Percentiles rank a stretch among this genome's conserved stretches.
These are phyloP conservation scores for Adelosebastes latens DNA, from an alignment of 2,797 vertebrate species.

Conservation along the genomic window DNA sequence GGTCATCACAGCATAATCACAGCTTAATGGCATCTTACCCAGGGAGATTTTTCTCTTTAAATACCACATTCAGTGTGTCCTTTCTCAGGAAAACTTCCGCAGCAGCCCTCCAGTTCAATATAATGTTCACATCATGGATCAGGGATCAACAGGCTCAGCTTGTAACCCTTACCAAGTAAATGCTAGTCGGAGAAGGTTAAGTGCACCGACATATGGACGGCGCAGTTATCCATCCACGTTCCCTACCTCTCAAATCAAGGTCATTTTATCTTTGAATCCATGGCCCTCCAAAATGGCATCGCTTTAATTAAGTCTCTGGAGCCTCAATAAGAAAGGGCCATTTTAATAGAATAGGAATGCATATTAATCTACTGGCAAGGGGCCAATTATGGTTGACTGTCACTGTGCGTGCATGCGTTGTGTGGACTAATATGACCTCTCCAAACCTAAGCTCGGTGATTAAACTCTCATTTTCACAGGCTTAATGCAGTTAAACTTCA, in stretches of 20 bases:
- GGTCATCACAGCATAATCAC: neutral
- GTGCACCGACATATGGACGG: conserved; percentile 13
- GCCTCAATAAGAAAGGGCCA: conserved; percentile 54
- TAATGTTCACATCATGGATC: neutral
- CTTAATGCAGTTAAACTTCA: neutral
- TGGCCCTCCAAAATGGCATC: conserved; percentile 56
- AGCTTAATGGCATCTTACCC: neutral
- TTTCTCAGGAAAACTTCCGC: conserved; percentile 33
- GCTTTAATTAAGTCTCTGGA: conserved; percentile 76
- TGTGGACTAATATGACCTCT: conserved; percentile 48
- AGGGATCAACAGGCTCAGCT: conserved; percentile 2
- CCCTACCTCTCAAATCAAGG: conserved; percentile 51
- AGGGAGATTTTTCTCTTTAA: conserved; percentile 3
- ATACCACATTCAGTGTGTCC: conserved; percentile 16
- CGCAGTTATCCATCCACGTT: conserved; percentile 23
- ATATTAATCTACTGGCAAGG: conserved; percentile 70
- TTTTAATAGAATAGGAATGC: conserved; percentile 67
- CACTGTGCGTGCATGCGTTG: conserved; percentile 24
- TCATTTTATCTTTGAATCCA: conserved; percentile 54
- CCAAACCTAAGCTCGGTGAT: conserved; percentile 3
- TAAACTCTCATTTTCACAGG: conserved; percentile 17
- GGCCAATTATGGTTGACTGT: conserved; percentile 64
- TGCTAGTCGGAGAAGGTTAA: conserved; percentile 42
- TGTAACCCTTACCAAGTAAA: conserved; percentile 30
- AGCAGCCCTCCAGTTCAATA: neutral